phyloP scores from a whole-genome alignment of 2,797 vertebrate species.

The Meda fulgida region DNA sequence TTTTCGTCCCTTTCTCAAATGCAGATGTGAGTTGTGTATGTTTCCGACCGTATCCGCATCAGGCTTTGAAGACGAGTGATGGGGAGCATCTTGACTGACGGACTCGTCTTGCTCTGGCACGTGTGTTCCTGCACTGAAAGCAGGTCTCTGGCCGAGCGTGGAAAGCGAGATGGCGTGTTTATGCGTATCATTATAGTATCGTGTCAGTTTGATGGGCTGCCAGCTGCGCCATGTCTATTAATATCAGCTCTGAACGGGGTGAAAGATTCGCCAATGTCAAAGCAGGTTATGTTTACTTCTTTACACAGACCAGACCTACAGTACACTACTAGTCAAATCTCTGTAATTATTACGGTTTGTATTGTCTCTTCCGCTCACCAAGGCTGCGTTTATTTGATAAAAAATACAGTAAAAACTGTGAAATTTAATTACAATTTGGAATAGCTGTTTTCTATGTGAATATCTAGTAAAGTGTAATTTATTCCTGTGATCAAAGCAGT shows the following conservation, averaged over 20 bases:
- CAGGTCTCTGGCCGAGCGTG: slow-evolving; percentile 12
- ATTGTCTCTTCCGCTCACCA: background rate
- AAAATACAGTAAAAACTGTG: background rate
- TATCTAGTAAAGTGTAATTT: rapidly evolving
- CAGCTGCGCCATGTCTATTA: slow-evolving; percentile 35
- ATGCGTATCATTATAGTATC: background rate
- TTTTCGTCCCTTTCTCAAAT: background rate
- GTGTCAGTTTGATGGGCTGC: slow-evolving; percentile 13
- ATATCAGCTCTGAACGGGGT: slow-evolving; percentile 12
- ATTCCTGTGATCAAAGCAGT: background rate
- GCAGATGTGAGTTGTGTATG: background rate
- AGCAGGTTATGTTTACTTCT: background rate
- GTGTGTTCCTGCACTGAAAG: background rate
- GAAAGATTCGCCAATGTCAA: slow-evolving; percentile 6
- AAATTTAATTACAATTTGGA: background rate
- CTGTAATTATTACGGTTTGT: background rate
- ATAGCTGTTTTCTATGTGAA: background rate
- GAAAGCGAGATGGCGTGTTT: slow-evolving; percentile 7
- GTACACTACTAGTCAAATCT: background rate
- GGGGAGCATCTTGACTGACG: background rate
- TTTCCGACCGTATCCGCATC: background rate
- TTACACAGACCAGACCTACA: background rate
- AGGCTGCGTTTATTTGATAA: background rate
- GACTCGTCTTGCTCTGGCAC: slow-evolving; percentile 9
- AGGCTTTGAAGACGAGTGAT: background rate